Evolutionary conservation across 1,140 invertebrate species (phyloP).

Genomic region (honey bee (Apis mellifera)): Amel_HAv3.1 CM009935.2:8280001-8280500

Average conservation of each 20-base stretch:
- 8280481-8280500: too few species aligned
- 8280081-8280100: not conserved
- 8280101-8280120: conserved; percentile 15
- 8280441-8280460: too few species aligned
- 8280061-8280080: conserved; percentile 25
- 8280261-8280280: conserved; percentile 10
- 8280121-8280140: conserved; percentile 35
- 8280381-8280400: too few species aligned
- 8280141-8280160: not conserved
- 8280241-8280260: not conserved
- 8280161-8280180: fast-evolving
- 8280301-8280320: too few species aligned
- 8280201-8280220: conserved; percentile 3
- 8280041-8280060: conserved; percentile 44
- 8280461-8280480: not conserved
- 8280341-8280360: too few species aligned
- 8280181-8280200: conserved; percentile 36
- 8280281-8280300: not conserved
- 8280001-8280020: not conserved
- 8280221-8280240: not conserved
- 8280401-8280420: too few species aligned
- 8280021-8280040: not conserved
- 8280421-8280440: too few species aligned
- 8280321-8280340: too few species aligned
- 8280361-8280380: too few species aligned